phyloP scores from a whole-genome alignment of 2,113 vertebrate species.

The Apus apus region DNA sequence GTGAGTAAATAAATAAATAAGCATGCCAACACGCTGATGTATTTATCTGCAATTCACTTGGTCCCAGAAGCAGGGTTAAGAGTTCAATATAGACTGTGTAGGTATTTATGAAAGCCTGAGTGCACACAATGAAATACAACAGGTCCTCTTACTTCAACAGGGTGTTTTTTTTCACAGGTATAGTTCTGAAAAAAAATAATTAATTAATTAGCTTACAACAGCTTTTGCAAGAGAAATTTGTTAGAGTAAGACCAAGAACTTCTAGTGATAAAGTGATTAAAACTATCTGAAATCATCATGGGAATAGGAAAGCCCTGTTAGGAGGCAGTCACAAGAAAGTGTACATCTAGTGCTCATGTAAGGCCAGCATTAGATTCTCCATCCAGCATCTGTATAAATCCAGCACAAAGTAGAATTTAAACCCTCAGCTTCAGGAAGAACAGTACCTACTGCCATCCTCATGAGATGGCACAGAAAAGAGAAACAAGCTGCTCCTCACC shows the following conservation, averaged over 20 bases:
- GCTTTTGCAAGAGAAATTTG: background rate
- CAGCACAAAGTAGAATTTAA: background rate
- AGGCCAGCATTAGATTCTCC: background rate
- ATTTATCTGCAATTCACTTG: background rate
- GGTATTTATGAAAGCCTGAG: background rate
- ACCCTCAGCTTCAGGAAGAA: rapidly evolving
- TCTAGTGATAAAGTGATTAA: background rate
- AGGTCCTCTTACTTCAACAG: background rate
- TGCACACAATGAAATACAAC: background rate
- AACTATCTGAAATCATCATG: background rate
- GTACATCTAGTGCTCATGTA: background rate
- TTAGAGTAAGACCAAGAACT: background rate
- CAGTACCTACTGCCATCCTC: background rate
- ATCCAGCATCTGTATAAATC: background rate
- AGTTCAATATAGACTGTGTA: background rate
- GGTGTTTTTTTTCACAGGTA: background rate
- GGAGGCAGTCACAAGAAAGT: background rate
- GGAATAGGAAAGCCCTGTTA: background rate
- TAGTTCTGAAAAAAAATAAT: background rate
- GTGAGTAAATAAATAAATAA: background rate
- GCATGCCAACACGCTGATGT: background rate
- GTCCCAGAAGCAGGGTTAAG: background rate
- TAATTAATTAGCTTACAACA: background rate
- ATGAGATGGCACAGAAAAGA: background rate
- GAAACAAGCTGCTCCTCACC: background rate